Evolutionary conservation across 2,797 vertebrate genomes (phyloP).

Genomic region (Enteromius argenteus): DNA sequence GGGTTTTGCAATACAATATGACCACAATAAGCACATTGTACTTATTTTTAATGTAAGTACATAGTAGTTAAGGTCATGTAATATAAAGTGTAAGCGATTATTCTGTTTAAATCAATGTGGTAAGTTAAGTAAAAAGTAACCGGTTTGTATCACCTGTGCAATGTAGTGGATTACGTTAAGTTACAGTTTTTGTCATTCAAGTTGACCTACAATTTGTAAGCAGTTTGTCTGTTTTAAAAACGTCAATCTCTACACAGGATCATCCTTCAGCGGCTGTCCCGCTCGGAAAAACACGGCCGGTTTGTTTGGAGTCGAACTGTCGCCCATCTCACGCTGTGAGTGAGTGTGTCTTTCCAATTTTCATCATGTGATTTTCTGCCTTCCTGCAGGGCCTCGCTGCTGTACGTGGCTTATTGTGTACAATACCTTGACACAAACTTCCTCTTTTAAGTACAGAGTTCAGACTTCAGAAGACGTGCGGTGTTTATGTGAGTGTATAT

Average conservation of each 20-base stretch:
- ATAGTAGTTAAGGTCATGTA: too few relatives aligned
- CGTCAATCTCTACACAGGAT: neutral
- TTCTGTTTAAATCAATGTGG: neutral
- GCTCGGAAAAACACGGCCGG: neutral
- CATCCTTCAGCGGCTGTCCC: neutral
- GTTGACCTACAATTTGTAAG: too few relatives aligned
- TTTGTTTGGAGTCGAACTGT: constrained; percentile 20
- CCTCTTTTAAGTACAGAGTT: constrained; percentile 71
- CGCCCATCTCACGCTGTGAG: constrained; percentile 13
- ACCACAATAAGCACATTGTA: too few relatives aligned
- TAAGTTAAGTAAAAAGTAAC: neutral
- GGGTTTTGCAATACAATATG: too few relatives aligned
- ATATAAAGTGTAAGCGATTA: too few relatives aligned
- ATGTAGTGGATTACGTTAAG: neutral
- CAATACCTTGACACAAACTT: constrained; percentile 79
- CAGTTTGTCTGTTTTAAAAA: neutral
- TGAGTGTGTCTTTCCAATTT: constrained; percentile 64
- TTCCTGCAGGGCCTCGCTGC: constrained; percentile 63
- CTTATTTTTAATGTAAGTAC: too few relatives aligned
- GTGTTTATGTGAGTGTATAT: constrained; percentile 76
- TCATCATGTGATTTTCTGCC: constrained; percentile 67
- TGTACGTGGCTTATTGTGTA: constrained; percentile 71
- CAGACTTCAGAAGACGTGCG: constrained; percentile 79
- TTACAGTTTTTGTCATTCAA: neutral
- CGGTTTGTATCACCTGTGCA: neutral